Evolutionary conservation across 2,888 invertebrate species (phyloP).

Genomic region (Tenodera sinensis): DNA sequence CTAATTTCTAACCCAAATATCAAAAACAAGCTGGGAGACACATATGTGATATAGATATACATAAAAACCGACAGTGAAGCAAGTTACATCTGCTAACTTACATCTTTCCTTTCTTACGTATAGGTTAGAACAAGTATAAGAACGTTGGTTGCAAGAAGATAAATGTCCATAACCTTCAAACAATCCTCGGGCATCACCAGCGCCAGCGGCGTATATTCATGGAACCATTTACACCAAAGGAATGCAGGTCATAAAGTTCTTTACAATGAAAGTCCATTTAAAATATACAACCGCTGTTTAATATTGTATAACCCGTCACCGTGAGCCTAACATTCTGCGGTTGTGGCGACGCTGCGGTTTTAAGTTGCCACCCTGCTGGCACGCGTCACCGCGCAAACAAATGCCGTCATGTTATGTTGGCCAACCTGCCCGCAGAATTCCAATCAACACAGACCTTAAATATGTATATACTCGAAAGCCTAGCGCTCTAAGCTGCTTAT

Average conservation of each 20-base stretch:
- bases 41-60: no score
- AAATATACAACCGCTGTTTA: not conserved
- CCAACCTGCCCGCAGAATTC: not conserved
- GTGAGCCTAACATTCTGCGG: not conserved
- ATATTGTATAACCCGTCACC: not conserved
- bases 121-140: no score
- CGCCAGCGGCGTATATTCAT: no score
- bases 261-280: not conserved
- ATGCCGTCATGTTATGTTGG: not conserved
- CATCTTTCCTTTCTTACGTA: no score
- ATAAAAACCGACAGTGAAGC: no score
- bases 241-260: not conserved
- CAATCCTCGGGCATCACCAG: no score
- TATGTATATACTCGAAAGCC: not conserved
- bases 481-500: not conserved
- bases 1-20: no score
- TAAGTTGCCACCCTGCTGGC: not conserved
- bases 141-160: no score
- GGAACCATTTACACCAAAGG: no score
- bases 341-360: not conserved
- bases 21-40: no score
- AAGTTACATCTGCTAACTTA: no score
- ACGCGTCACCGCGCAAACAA: not conserved
- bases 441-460: not conserved
- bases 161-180: no score